Evolutionary conservation across 1,140 invertebrate genomes (phyloP).

Genomic region (Wiebesia pumilae): DNA sequence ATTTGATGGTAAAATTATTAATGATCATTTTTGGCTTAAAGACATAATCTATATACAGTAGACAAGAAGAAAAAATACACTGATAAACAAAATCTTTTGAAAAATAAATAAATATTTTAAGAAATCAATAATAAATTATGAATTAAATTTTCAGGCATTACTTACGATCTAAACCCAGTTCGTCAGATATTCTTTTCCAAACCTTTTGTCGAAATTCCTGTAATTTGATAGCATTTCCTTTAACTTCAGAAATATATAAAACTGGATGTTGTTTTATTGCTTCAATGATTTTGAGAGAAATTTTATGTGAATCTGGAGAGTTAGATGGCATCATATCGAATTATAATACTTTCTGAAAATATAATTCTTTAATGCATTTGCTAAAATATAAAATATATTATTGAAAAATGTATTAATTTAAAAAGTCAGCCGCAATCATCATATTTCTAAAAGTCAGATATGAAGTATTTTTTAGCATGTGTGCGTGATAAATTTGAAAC

Average conservation of each 20-base stretch:
- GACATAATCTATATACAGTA: too few relatives aligned
- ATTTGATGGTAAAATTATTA: too few relatives aligned
- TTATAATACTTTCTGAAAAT: constrained; percentile 52
- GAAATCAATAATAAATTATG: not conserved
- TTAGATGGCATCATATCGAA: constrained; percentile 56
- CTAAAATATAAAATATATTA: not conserved
- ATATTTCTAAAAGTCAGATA: too few relatives aligned
- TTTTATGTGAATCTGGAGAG: constrained; percentile 68
- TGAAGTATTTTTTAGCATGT: not conserved
- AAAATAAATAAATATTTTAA: not conserved
- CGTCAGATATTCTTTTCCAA: constrained; percentile 70
- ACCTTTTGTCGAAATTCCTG: constrained; percentile 72
- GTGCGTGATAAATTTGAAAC: not conserved
- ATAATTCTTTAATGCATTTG: not conserved
- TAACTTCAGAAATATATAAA: constrained; percentile 70
- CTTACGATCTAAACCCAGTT: constrained; percentile 70
- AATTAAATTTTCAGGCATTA: constrained; percentile 9
- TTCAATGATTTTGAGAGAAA: constrained; percentile 70
- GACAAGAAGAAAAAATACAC: too few relatives aligned
- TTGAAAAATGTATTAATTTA: not conserved
- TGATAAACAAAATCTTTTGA: not conserved
- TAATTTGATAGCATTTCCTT: constrained; percentile 64
- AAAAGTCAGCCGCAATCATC: too few relatives aligned
- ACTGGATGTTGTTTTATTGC: constrained; percentile 71
- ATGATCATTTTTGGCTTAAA: too few relatives aligned